phyloP scores from a whole-genome alignment of 2,888 invertebrate genomes.

The Lucinisca nassula region DNA sequence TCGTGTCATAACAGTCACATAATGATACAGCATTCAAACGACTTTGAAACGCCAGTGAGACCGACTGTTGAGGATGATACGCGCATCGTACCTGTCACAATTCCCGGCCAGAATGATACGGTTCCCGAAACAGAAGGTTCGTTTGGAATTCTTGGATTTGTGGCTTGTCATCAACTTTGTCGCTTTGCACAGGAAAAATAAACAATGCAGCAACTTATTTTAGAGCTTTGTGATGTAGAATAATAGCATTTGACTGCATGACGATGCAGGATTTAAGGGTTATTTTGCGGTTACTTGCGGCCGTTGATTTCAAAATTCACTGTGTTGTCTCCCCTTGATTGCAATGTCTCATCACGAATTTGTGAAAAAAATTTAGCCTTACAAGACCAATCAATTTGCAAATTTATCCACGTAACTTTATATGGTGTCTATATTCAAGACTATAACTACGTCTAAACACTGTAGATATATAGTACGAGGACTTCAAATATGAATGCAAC shows the following conservation, averaged over 20 bases:
- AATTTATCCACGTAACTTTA: too few species aligned
- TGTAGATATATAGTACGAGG: too few species aligned
- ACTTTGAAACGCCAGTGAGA: constrained; percentile 52
- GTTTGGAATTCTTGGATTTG: neutral
- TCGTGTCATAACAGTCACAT: constrained; percentile 20
- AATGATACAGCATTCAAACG: constrained; percentile 74
- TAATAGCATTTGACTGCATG: neutral
- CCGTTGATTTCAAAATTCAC: too few species aligned
- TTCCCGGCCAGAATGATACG: neutral
- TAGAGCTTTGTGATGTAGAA: neutral
- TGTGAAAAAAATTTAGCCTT: too few species aligned
- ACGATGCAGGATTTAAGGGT: too few species aligned
- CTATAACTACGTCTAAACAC: too few species aligned
- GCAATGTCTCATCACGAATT: too few species aligned
- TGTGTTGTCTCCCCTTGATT: too few species aligned
- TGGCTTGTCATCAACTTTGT: neutral
- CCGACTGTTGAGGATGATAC: constrained; percentile 13
- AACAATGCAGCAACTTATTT: neutral
- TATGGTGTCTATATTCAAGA: too few species aligned
- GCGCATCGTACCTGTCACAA: neutral
- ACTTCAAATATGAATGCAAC: too few species aligned
- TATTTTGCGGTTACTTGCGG: too few species aligned
- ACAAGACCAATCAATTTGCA: too few species aligned
- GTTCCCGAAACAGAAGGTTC: neutral
- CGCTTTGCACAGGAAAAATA: neutral